Base-by-base conservation (phyloP, 2,113 vertebrate genomes). In the Redunca redunca region DNA sequence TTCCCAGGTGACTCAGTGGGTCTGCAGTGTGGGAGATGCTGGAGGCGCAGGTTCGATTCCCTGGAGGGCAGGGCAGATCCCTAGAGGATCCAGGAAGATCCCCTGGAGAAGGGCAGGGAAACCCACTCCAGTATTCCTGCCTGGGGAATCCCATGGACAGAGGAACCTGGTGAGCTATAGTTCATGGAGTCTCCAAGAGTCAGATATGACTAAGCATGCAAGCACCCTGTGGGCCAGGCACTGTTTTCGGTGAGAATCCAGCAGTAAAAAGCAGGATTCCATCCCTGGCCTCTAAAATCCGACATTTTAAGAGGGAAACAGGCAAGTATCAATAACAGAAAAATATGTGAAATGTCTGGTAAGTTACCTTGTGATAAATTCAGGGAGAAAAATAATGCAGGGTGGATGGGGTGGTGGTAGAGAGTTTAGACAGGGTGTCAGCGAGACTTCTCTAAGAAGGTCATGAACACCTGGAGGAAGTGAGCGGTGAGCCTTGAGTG, bases 401-500 rank as follows among this genome's bases (percentile, higher is more conserved):
- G 21, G 21, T 15, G 4, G 40, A 21, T 71, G 30, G n/a, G 3
- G 14, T 67, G 28, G 17, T 71, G 9, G 9, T 36, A 71, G n/a
- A 71, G 80, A 28, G 10, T 93, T 90, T 81, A 55, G 6, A 74
- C 1, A 53, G 21, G 43, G n/a, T 28, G 14, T 19, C 23, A 48
- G 19, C 0, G 12, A 28, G 30, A 16, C 10, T 4, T 40, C 25
- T 30, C 67, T 14, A 30, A 30, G 28, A 36, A 33, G 55, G 4
- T 10, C 2, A 0, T 30, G 40, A 17, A 50, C 25, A 3, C 33
- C 46, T 1, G 6, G 6, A n/a, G 3, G 53, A 58, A 48, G 36
- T 10, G 36, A 52, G 33, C 19, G 19, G 10, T 36, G 36, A 58
- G 33, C 48, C 0, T 0, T 2, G 23, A 6, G 0, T n/a, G 3